Evolutionary conservation across 2,113 vertebrate genomes (phyloP).

Genomic region (Siniperca knerii): DNA sequence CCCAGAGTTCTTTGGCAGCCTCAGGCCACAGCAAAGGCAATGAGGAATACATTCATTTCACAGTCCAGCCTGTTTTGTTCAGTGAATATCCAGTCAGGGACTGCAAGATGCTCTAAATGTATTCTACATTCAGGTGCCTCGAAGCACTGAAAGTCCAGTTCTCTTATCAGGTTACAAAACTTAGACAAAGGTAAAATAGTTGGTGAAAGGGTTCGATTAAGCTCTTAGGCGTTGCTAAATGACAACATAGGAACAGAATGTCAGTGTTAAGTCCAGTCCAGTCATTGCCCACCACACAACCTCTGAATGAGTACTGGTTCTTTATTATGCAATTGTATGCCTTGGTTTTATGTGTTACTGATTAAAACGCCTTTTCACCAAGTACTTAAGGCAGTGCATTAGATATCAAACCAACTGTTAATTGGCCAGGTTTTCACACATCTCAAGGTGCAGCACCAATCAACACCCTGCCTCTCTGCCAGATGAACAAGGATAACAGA

Average conservation of each 20-base stretch:
- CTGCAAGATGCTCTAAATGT: slow-evolving; percentile 30
- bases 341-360: not conserved
- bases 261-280: not conserved
- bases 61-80: slow-evolving; percentile 50
- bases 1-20: slow-evolving; percentile 47
- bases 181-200: slow-evolving; percentile 10
- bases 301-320: not conserved
- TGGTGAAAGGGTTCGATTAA: not conserved
- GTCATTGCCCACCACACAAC: not conserved
- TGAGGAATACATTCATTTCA: slow-evolving; percentile 62
- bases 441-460: slow-evolving; percentile 48
- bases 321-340: not conserved
- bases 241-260: not conserved
- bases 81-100: slow-evolving; percentile 42
- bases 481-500: slow-evolving; percentile 14
- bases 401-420: slow-evolving; percentile 30
- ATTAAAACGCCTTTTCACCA: not conserved
- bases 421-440: slow-evolving; percentile 49
- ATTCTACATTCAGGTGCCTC: slow-evolving; percentile 45
- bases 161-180: not conserved
- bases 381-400: not conserved
- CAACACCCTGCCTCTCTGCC: slow-evolving; percentile 48
- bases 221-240: not conserved
- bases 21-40: slow-evolving; percentile 54
- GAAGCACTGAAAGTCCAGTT: slow-evolving; percentile 5